Evolutionary conservation across 2,113 vertebrate genomes (phyloP).

Genomic region (Rousettus leschenaultii): DNA sequence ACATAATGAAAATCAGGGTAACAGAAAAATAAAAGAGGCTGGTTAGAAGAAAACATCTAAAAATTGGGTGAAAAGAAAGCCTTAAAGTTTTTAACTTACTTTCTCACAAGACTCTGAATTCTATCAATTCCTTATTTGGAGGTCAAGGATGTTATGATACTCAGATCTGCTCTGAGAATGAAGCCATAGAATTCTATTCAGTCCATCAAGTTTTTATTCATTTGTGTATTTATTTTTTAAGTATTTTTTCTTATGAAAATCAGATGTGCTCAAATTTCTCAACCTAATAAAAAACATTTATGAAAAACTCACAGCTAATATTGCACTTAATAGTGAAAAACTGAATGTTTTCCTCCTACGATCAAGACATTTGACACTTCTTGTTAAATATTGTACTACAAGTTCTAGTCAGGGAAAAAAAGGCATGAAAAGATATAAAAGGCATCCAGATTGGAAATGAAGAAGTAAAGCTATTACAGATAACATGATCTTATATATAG

Average conservation of each 20-base stretch:
- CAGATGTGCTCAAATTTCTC: background rate
- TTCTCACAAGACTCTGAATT: constrained; percentile 21
- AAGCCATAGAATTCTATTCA: background rate
- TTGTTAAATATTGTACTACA: background rate
- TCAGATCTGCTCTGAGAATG: background rate
- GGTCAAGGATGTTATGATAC: background rate
- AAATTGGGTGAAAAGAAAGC: background rate
- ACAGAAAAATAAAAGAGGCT: background rate
- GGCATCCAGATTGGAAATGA: background rate
- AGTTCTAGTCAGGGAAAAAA: background rate
- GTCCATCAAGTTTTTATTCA: constrained; percentile 19
- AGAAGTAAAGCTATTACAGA: background rate
- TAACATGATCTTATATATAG: background rate
- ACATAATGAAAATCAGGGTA: background rate
- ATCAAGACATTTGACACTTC: background rate
- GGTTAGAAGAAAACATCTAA: background rate
- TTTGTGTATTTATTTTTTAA: background rate
- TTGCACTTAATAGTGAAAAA: background rate
- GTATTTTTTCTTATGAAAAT: background rate
- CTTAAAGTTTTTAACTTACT: constrained; percentile 25
- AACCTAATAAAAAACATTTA: background rate
- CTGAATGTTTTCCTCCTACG: background rate
- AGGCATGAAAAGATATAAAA: background rate
- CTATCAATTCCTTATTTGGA: background rate
- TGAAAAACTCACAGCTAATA: background rate